Percentiles rank a stretch among this genome's conserved stretches.
Conservation (phyloP, 2,113 vertebrate species). For the Nerophis ophidion region DNA sequence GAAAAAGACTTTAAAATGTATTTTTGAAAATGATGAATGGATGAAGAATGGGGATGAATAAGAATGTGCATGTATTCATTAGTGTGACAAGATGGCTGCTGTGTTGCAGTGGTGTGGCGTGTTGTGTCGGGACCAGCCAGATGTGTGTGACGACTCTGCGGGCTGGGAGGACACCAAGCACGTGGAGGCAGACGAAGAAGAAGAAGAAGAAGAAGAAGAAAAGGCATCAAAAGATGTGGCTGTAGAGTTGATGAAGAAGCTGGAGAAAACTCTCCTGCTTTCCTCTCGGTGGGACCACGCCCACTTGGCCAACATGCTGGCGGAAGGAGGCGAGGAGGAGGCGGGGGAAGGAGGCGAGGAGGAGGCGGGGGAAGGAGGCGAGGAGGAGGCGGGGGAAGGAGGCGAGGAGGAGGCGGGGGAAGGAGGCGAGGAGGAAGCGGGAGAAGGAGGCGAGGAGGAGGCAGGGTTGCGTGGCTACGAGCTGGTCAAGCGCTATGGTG, state of each 20-base stretch:
- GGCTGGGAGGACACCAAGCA: slow-evolving; percentile 42
- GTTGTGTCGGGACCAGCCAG: slow-evolving; percentile 80
- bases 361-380: slow-evolving; percentile 49
- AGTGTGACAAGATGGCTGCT: background rate
- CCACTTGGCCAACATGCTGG: background rate
- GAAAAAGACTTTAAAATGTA: no score
- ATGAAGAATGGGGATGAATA: no score
- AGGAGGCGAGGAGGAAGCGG: no score
- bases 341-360: background rate
- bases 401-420: background rate
- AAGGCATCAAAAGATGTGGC: slow-evolving; percentile 61
- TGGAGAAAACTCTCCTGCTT: slow-evolving; percentile 19
- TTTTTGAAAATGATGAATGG: no score
- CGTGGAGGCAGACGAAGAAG: background rate
- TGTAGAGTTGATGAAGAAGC: slow-evolving; percentile 58
- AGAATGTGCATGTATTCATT: no score
- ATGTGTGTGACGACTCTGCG: slow-evolving; percentile 64
- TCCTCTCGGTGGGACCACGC: background rate
- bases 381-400: slow-evolving; percentile 3
- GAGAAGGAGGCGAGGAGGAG: slow-evolving; percentile 31
- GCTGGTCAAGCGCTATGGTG: slow-evolving; percentile 77
- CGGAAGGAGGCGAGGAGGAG: background rate
- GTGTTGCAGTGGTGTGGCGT: slow-evolving; percentile 76
- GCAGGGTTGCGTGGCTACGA: slow-evolving; percentile 14
- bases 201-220: slow-evolving; percentile 46